Base-by-base conservation (phyloP, 2,797 vertebrate genomes). In the Macropus fuliginosus region DNA sequence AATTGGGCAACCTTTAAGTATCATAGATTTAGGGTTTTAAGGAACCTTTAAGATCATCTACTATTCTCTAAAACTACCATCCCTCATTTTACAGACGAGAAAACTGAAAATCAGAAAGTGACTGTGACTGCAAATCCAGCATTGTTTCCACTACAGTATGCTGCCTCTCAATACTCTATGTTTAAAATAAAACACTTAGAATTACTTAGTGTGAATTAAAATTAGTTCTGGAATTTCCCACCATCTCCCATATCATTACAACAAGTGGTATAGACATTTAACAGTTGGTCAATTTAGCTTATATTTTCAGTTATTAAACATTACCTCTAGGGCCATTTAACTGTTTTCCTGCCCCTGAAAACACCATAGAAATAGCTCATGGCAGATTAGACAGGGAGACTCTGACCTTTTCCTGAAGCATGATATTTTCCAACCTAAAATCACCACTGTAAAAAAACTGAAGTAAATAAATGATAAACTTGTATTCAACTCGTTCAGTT, bases 221-320 rank as follows among this genome's bases (percentile, higher is more conserved):
- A 95, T 21, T 87, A 93, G 74, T 91, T 95, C 91, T 97, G 93
- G 98, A 98, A 98, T 97, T 98, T 97, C 96, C 96, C 52, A 95
- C 91, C 89, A 95, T 66, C 94, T 94, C 96, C 96, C 92, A 96
- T 91, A 95, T 56, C 62, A 92, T 56, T 95, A 91, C 40, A 98
- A 91, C 81, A 95, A 96, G 95, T 56, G 13, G 50, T 66, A 97
- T 54, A 97, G 89, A 97, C 34, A 92, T 40, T 54, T 90, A 98
- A 96, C 91, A 98, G 96, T 94, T 98, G 97, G 96, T 95, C 97
- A 97, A 98, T 97, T 98, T 97, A 98, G 97, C 94, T 97, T 94
- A 93, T 4, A 95, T 96, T 93, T 97, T 97, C 94, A 97, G 94
- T 97, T 98, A 97, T 94, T 98, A 98, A 98, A 98, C 91, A 97